These are phyloP conservation scores for Bucorvus abyssinicus DNA, from an alignment of 2,797 vertebrate species.

Conservation along the genomic window DNA sequence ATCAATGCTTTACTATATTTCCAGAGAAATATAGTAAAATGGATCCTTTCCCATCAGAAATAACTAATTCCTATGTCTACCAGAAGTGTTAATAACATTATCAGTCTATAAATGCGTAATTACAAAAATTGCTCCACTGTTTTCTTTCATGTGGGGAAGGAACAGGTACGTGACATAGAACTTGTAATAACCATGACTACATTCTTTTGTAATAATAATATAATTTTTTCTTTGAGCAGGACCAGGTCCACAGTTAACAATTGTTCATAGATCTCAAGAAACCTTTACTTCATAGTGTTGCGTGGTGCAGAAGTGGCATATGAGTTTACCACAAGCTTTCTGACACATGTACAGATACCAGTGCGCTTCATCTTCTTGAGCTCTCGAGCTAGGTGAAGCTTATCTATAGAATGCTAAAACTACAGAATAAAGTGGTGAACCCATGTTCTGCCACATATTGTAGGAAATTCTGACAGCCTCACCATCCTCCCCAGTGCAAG, in stretches of 20 bases:
- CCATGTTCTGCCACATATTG: background rate
- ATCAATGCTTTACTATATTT: background rate
- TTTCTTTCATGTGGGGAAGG: background rate
- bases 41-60: background rate
- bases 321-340: background rate
- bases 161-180: background rate
- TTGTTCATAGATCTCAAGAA: background rate
- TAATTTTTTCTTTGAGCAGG: background rate
- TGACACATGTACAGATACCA: background rate
- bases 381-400: background rate
- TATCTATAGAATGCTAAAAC: background rate
- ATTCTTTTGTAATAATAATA: background rate
- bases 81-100: background rate
- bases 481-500: background rate
- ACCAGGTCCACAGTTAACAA: background rate
- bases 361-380: background rate
- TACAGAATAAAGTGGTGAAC: background rate
- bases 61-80: background rate
- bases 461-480: background rate
- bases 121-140: background rate
- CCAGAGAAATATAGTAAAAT: background rate
- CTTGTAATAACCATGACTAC: background rate
- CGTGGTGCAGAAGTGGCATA: accelerated
- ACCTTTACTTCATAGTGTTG: background rate
- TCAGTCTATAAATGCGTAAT: background rate